Conservation (phyloP, 2,888 invertebrate species). For the Euspilapteryx auroguttella region DNA sequence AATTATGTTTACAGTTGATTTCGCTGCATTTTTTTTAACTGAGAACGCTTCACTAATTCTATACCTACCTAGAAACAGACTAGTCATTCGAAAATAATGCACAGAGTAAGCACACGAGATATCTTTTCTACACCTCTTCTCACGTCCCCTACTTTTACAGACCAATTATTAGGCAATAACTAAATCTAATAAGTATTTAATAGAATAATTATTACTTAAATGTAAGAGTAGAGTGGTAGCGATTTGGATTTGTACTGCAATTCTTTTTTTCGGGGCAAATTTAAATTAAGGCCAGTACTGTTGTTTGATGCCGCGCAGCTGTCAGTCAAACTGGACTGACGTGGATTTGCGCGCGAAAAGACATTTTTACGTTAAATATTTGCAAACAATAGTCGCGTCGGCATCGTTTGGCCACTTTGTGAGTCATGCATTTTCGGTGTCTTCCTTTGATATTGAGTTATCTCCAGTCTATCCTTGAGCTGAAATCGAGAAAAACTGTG, state of each 20-base stretch:
- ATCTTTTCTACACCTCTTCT: slow-evolving; percentile 35
- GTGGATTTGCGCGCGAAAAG: slow-evolving; percentile 48
- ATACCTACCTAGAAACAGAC: not conserved
- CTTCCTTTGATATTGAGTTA: no score
- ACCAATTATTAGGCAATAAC: slow-evolving; percentile 18
- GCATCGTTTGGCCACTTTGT: not conserved
- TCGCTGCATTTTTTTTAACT: slow-evolving; percentile 6
- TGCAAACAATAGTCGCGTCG: slow-evolving; percentile 6
- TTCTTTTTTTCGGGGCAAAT: no score
- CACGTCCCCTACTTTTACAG: slow-evolving; percentile 42
- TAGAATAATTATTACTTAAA: no score
- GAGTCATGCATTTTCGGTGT: not conserved
- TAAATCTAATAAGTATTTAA: not conserved
- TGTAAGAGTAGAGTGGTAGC: not conserved
- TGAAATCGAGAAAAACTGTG: no score
- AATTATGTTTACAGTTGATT: slow-evolving; percentile 12
- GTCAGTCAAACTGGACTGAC: no score
- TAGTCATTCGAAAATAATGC: slow-evolving; percentile 22
- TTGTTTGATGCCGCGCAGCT: no score
- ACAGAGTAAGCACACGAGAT: slow-evolving; percentile 39
- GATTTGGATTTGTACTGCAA: not conserved
- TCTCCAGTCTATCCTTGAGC: no score
- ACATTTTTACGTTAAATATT: slow-evolving; percentile 22
- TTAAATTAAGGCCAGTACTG: no score
- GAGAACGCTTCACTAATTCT: slow-evolving; percentile 25